A percentile compares a stretch with the other conserved stretches of the same genome.
Conservation (phyloP, 2,113 vertebrate species). For the Nycticryphes semicollaris region DNA sequence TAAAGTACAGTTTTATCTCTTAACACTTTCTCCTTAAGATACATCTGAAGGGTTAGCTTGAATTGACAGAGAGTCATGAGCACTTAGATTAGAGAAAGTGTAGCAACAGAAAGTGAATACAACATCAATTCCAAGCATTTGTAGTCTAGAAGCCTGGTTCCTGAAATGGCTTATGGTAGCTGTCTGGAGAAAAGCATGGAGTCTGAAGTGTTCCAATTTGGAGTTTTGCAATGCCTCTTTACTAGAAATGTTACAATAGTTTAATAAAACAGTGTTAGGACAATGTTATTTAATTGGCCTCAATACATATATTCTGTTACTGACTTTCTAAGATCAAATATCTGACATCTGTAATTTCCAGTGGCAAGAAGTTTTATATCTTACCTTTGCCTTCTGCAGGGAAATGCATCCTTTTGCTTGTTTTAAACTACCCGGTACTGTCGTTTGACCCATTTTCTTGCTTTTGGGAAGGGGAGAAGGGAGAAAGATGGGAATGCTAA, state of each 20-base stretch:
- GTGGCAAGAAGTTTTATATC: background rate
- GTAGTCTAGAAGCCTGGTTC: background rate
- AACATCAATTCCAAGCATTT: background rate
- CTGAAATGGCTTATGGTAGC: background rate
- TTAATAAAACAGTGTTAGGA: background rate
- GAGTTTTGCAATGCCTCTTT: background rate
- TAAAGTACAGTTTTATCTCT: background rate
- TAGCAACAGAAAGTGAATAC: background rate
- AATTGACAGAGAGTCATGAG: background rate
- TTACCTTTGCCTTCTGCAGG: background rate
- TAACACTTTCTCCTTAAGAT: background rate
- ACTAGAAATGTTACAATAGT: background rate
- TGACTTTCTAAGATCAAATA: background rate
- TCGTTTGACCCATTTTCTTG: background rate
- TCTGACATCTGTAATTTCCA: background rate
- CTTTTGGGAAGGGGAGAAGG: background rate
- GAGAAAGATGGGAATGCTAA: background rate
- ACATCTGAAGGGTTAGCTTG: background rate
- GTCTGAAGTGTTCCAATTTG: background rate
- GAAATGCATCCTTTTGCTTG: background rate
- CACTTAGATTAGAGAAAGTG: background rate
- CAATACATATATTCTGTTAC: background rate
- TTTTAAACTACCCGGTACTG: background rate
- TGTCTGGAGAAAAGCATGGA: background rate
- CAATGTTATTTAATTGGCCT: background rate